Conservation (phyloP, 2,113 vertebrate species). For the Orientallactaga bullata region DNA sequence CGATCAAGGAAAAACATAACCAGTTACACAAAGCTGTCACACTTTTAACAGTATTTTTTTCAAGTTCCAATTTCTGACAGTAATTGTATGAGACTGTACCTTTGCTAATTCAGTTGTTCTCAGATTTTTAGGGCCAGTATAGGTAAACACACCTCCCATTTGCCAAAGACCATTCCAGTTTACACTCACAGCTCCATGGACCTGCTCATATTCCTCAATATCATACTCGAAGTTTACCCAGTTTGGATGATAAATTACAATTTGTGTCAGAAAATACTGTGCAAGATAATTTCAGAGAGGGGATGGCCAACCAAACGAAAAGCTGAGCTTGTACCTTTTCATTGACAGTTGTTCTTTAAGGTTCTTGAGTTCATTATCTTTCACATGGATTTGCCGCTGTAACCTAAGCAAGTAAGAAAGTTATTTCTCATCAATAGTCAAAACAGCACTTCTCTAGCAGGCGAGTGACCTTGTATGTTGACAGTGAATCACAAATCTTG, state of each 20-base stretch:
- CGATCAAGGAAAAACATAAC: slow-evolving; percentile 8
- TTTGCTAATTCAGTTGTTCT: neutral
- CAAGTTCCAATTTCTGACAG: neutral
- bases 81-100: neutral
- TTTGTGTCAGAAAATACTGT: neutral
- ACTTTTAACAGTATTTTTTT: neutral
- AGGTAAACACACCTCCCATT: neutral
- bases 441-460: slow-evolving; percentile 32
- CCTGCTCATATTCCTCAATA: slow-evolving; percentile 23
- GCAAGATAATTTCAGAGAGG: neutral
- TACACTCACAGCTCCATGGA: neutral
- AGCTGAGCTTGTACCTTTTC: slow-evolving; percentile 63
- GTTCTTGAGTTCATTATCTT: slow-evolving; percentile 80
- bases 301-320: neutral
- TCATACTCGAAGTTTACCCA: neutral
- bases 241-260: slow-evolving; percentile 9
- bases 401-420: slow-evolving; percentile 73
- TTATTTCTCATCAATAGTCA: slow-evolving; percentile 47
- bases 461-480: neutral
- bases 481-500: neutral
- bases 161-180: neutral
- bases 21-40: slow-evolving; percentile 3
- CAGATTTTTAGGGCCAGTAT: slow-evolving; percentile 28
- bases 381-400: slow-evolving; percentile 68
- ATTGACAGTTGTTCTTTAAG: slow-evolving; percentile 79